A percentile compares a stretch with the other conserved stretches of the same genome.
Evolutionary conservation across 2,113 vertebrate species (phyloP).

Genomic region (Calypte anna): DNA sequence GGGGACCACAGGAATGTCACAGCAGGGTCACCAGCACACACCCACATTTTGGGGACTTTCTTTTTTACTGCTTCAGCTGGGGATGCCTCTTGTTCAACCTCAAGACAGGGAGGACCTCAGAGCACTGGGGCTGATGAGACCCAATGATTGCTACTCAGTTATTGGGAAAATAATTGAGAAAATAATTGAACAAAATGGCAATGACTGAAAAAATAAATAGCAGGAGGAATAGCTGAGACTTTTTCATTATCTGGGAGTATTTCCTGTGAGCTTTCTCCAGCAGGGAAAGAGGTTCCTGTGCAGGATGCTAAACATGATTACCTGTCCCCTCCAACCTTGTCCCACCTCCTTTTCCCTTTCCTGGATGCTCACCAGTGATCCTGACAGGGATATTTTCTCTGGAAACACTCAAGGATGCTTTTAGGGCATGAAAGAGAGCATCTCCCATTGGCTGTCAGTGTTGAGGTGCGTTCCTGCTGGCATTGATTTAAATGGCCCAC

Average conservation of each 20-base stretch:
- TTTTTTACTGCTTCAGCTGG: background rate
- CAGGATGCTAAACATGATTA: background rate
- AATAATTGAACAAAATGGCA: background rate
- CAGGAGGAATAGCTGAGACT: background rate
- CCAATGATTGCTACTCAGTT: background rate
- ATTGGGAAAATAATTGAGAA: background rate
- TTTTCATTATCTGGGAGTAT: background rate
- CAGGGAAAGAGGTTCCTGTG: background rate
- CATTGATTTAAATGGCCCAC: rapidly evolving
- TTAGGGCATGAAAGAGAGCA: background rate
- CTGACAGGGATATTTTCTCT: background rate
- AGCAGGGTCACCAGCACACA: background rate
- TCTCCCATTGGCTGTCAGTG: background rate
- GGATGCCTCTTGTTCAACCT: background rate
- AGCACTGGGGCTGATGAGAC: background rate
- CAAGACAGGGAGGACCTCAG: background rate
- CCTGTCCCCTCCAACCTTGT: background rate
- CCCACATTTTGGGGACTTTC: background rate
- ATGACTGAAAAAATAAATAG: background rate
- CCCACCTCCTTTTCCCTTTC: background rate
- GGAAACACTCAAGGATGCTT: background rate
- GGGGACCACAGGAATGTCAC: background rate
- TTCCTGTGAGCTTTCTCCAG: background rate
- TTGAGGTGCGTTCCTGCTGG: rapidly evolving
- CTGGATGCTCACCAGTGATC: background rate